Conservation (phyloP, 2,113 vertebrate species). For the Podarcis raffonei region DNA sequence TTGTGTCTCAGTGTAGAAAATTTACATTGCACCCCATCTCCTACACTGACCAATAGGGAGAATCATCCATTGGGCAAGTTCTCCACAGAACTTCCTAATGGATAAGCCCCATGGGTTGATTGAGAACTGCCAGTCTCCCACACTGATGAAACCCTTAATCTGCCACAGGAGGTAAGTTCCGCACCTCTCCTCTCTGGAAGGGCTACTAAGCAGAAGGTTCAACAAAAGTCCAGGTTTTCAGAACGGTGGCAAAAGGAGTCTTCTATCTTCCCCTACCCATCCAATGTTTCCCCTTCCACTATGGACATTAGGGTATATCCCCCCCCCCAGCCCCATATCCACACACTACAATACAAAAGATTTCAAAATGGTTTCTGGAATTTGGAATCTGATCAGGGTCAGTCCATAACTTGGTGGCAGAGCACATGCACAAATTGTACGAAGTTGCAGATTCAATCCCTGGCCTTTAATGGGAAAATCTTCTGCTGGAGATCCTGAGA, state of each 20-base stretch:
- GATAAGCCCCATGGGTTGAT: not conserved
- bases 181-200: not conserved
- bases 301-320: too few species aligned
- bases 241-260: not conserved
- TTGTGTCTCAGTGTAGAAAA: not conserved
- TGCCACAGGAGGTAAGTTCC: not conserved
- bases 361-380: not conserved
- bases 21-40: not conserved
- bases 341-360: not conserved
- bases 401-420: not conserved
- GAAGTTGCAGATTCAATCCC: not conserved
- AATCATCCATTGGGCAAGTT: not conserved
- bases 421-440: not conserved
- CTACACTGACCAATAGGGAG: not conserved
- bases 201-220: not conserved
- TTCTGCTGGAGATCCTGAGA: not conserved
- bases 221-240: not conserved
- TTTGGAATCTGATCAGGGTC: not conserved
- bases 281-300: not conserved
- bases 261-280: not conserved
- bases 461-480: not conserved
- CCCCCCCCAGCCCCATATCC: too few species aligned
- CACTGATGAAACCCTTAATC: not conserved
- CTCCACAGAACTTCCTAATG: not conserved
- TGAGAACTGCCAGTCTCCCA: not conserved